Evolutionary conservation across 2,113 vertebrate species (phyloP).

Genomic region (Cyprinodon brontotheroides): DNA sequence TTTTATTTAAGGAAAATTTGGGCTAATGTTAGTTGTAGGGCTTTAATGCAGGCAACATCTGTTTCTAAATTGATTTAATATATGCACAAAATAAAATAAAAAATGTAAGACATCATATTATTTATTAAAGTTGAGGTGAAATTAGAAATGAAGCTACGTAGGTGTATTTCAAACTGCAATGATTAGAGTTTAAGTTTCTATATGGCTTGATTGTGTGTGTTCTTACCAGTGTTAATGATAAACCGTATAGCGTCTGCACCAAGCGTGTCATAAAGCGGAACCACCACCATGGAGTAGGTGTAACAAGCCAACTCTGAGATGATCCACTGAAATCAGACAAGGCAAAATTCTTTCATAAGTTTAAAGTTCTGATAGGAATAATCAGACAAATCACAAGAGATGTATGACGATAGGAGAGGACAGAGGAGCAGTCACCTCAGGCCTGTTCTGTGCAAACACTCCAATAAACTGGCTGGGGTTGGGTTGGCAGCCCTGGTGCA

Average conservation of each 20-base stretch:
- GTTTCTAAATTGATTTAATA: neutral
- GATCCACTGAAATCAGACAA: conserved; percentile 87
- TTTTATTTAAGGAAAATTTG: neutral
- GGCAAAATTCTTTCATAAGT: neutral
- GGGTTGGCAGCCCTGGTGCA: conserved; percentile 89
- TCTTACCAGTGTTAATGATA: conserved; percentile 94
- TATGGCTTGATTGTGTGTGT: neutral
- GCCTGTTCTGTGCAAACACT: conserved; percentile 96
- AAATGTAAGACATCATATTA: too few species aligned
- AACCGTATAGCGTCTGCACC: conserved; percentile 93
- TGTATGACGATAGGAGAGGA: neutral
- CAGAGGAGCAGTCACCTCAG: conserved; percentile 84
- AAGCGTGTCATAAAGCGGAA: conserved; percentile 95
- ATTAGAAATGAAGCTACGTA: too few species aligned
- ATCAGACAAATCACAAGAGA: neutral
- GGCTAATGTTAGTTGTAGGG: neutral
- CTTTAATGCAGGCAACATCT: neutral
- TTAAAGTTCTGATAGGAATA: neutral
- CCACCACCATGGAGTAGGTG: conserved; percentile 98
- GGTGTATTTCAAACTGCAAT: too few species aligned
- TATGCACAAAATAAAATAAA: too few species aligned
- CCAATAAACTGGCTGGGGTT: conserved; percentile 91
- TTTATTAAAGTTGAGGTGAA: too few species aligned
- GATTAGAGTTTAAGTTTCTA: too few species aligned
- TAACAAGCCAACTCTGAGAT: conserved; percentile 97